Percentiles rank a stretch among this genome's conserved stretches.
phyloP scores from a whole-genome alignment of 2,888 invertebrate genomes.

The Tetanocera ferruginea region DNA sequence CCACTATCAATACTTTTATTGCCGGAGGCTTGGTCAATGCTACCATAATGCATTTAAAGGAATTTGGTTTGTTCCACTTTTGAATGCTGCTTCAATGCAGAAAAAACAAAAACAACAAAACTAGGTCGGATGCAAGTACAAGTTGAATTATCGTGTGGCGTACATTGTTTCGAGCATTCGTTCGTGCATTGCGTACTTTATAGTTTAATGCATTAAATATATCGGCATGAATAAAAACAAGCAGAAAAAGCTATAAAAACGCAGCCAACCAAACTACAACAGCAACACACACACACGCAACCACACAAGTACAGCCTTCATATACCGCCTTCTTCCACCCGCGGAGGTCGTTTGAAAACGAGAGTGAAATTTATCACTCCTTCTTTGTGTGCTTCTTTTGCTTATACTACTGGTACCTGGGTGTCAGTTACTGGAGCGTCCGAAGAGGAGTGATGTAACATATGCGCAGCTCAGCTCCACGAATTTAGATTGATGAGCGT shows the following conservation, averaged over 20 bases:
- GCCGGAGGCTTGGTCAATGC: no score
- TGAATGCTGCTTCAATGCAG: no score
- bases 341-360: constrained; percentile 44
- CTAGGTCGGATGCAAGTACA: no score
- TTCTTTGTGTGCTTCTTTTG: neutral
- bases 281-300: no score
- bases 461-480: neutral
- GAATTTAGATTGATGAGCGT: no score
- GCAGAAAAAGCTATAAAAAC: neutral
- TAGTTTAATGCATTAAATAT: neutral
- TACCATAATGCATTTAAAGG: no score
- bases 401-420: neutral
- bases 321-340: constrained; percentile 24
- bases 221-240: neutral
- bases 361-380: constrained; percentile 26
- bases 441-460: neutral
- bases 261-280: neutral
- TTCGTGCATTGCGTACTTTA: neutral
- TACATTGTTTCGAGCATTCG: neutral
- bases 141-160: no score
- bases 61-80: no score
- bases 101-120: no score
- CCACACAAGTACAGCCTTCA: neutral
- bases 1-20: no score
- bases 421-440: neutral